A percentile compares a stretch with the other conserved stretches of the same genome.
Evolutionary conservation across 2,888 invertebrate genomes (phyloP).

Genomic region (Tipula helvola): DNA sequence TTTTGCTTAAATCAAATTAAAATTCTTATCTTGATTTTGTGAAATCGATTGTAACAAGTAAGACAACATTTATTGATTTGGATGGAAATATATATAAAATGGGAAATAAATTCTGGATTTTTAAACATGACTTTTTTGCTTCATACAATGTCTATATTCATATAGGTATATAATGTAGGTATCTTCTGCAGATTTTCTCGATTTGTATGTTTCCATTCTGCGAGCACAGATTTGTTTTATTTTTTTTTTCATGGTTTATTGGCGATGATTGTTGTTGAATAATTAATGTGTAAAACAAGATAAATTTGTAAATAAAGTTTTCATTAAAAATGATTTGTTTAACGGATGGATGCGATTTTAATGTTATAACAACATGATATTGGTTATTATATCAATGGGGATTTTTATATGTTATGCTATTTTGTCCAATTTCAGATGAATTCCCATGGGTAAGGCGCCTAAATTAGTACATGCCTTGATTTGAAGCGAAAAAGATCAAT

Average conservation of each 20-base stretch:
- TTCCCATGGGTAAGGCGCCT: background rate
- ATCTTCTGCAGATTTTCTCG: background rate
- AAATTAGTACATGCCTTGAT: background rate
- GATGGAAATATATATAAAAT: background rate
- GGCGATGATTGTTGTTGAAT: background rate
- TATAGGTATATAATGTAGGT: background rate
- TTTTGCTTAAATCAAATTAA: background rate
- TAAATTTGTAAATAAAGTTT: background rate
- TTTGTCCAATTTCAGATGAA: background rate
- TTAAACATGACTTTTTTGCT: background rate
- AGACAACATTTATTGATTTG: background rate
- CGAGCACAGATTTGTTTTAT: background rate
- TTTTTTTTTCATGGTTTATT: background rate
- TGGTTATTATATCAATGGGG: background rate
- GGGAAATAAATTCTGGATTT: background rate
- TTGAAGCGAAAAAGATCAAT: background rate
- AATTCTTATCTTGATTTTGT: constrained; percentile 4
- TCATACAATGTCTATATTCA: background rate
- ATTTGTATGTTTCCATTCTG: background rate
- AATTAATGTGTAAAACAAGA: constrained; percentile 4
- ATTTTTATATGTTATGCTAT: background rate
- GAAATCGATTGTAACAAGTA: background rate
- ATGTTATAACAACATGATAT: background rate
- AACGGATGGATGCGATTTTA: background rate
- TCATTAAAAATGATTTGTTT: constrained; percentile 4